Evolutionary conservation across 2,888 invertebrate species (phyloP).

Genomic region (Acanthosepion pharaonis): DNA sequence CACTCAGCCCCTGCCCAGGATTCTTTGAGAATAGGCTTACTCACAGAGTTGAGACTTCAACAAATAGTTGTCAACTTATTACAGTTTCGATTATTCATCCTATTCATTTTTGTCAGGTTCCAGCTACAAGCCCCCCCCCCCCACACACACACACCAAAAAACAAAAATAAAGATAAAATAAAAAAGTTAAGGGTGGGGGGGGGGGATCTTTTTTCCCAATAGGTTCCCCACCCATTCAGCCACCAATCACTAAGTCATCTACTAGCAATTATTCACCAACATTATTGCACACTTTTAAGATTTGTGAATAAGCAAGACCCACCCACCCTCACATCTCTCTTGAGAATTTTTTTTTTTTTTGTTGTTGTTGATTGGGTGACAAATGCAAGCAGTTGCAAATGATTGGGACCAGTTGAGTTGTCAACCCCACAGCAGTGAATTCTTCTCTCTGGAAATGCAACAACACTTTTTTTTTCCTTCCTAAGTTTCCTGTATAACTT

Average conservation of each 20-base stretch:
- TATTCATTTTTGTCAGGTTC: background rate
- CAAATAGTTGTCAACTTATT: constrained; percentile 20
- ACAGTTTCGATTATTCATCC: background rate
- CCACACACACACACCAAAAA: too few species aligned
- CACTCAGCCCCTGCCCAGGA: background rate
- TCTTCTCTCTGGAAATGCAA: background rate
- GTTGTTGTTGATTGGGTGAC: background rate
- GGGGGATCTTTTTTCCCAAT: accelerated
- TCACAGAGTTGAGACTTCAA: background rate
- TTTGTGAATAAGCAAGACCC: background rate
- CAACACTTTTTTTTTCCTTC: background rate
- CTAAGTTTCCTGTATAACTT: background rate
- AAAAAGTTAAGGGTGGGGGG: background rate
- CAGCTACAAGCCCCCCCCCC: background rate
- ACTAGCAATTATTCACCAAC: background rate
- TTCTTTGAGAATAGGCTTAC: background rate
- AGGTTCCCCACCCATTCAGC: background rate
- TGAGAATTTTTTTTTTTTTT: background rate
- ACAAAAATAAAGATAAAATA: too few species aligned
- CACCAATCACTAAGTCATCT: too few species aligned
- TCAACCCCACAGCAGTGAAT: background rate
- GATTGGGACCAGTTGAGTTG: constrained; percentile 3
- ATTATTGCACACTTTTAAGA: background rate
- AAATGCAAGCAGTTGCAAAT: background rate
- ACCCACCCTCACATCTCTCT: background rate